Evolutionary conservation across 1,140 invertebrate genomes (phyloP), one percentile per base, ranked within the genome.

Genomic region (Drosophila lowei): DNA sequence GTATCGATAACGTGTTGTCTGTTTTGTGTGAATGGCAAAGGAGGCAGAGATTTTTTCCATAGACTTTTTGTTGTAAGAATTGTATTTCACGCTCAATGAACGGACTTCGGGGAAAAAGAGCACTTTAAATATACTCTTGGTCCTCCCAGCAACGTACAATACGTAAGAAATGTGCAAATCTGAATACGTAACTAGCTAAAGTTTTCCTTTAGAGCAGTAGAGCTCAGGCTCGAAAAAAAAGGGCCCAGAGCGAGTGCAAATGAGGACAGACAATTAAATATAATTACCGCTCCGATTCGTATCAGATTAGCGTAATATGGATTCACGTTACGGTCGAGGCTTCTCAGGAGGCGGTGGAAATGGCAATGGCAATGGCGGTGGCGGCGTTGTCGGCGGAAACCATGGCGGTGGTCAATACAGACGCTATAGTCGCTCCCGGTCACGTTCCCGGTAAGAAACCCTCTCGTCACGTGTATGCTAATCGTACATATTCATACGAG

Each of bases 381-480:
- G 9, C 11, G 34, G 53, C 9, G 38, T 55, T 11, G 30, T 9
- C 3, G 30, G 30, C 9, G 30, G 11, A 13, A 13, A 52, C 55
- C 46, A 62, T 50, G 30, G 46, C 21, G 58, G 56, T 1, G 47
- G 46, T 55, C 72, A 65, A 52, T 59, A 84, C 16, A 75, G 63
- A 48, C 78, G 75, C 21, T 79, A 77, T 16, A 89, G 78, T 43
- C 83, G 83, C 5, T 88, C 83, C n/a, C 78, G 83, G 25, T 88
- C 83, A 11, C 66, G 84, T 5, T 88, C 83, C 8, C 76, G 84
- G 83, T 86, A 72, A 60, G 77, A 13, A 6, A 21, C 0, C 28
- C 7, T 8, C 5, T 41, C 4, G 3, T 6, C 9, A 42, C 2
- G 18, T 18, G 18, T 18, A 18, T 18, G 18, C 18, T 18, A n/a